phyloP scores from a whole-genome alignment of 2,113 vertebrate species.

The Leucoraja erinaceus region DNA sequence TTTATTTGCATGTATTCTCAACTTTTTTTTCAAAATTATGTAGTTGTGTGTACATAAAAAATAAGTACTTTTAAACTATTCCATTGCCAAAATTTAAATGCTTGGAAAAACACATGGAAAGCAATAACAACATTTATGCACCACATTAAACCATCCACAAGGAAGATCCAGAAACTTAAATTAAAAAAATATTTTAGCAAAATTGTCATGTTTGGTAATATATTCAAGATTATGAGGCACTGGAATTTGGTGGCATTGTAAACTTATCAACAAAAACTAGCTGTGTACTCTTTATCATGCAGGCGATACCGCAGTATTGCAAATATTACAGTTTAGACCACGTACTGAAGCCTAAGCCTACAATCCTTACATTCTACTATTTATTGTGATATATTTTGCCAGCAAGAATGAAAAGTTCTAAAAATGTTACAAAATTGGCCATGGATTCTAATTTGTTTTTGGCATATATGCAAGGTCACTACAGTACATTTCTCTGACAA shows the following conservation, averaged over 20 bases:
- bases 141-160: neutral
- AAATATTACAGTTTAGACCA: neutral
- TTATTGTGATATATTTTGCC: neutral
- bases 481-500: neutral
- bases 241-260: neutral
- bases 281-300: neutral
- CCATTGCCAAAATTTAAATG: neutral
- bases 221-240: neutral
- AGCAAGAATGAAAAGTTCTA: neutral
- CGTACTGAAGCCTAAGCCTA: neutral
- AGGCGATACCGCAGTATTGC: neutral
- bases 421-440: neutral
- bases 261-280: neutral
- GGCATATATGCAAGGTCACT: neutral
- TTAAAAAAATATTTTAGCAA: neutral
- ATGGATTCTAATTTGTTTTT: neutral
- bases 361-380: neutral
- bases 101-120: neutral
- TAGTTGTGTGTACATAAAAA: neutral
- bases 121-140: neutral
- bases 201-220: neutral
- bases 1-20: neutral
- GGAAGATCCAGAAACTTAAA: neutral
- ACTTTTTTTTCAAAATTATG: neutral
- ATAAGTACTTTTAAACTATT: neutral